A percentile compares a stretch with the other conserved stretches of the same genome.
These are phyloP conservation scores for Selene dorsalis DNA, from an alignment of 2,797 vertebrate species.

Conservation along the genomic window DNA sequence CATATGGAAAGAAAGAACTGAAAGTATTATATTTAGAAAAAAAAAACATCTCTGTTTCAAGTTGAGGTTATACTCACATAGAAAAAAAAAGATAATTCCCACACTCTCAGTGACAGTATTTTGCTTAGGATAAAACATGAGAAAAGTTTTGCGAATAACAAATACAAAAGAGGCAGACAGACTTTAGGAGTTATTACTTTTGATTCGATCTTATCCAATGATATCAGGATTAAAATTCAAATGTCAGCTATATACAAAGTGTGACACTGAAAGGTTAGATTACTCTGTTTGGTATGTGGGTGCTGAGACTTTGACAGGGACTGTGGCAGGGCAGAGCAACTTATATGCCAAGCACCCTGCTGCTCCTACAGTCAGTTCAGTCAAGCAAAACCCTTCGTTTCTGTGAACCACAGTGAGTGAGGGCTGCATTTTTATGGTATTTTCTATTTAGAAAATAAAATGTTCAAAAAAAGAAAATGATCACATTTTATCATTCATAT, in stretches of 20 bases:
- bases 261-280: conserved; percentile 78
- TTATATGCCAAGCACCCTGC: conserved; percentile 76
- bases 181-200: conserved; percentile 76
- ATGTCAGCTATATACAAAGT: conserved; percentile 78
- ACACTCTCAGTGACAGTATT: conserved; percentile 16
- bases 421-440: conserved; percentile 22
- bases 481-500: not conserved
- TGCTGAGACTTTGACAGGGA: conserved; percentile 65
- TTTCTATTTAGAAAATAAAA: conserved; percentile 8
- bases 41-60: conserved; percentile 38
- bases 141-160: conserved; percentile 42
- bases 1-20: conserved; percentile 36
- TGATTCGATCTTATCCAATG: conserved; percentile 81
- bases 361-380: conserved; percentile 70
- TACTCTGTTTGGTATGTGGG: conserved; percentile 70
- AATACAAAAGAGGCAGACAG: conserved; percentile 38
- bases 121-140: not conserved
- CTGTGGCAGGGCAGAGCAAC: conserved; percentile 66
- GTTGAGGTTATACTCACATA: conserved; percentile 10
- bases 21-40: conserved; percentile 38
- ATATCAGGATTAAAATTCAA: conserved; percentile 83
- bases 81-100: conserved; percentile 6
- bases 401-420: conserved; percentile 38
- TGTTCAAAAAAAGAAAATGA: not conserved
- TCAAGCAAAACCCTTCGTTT: conserved; percentile 69